Evolutionary conservation across 2,888 invertebrate species (phyloP).

Genomic region (Buathra laborator): DNA sequence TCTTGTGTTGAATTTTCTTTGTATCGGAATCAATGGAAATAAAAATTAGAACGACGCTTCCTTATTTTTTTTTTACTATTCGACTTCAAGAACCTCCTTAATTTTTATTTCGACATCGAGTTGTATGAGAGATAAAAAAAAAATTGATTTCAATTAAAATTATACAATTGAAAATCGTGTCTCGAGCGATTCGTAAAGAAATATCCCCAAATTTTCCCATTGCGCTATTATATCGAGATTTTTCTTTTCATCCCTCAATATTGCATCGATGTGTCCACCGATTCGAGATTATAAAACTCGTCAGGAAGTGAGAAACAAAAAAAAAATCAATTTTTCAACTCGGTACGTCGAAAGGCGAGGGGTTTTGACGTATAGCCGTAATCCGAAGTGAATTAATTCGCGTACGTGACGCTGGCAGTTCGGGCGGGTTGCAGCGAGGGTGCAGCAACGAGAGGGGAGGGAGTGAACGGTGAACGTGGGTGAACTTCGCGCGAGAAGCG

Average conservation of each 20-base stretch:
- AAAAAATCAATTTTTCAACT: conserved; percentile 15
- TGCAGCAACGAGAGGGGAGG: not conserved
- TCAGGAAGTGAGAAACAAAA: not conserved
- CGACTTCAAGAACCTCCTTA: no score
- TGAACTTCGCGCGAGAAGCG: conserved; percentile 25
- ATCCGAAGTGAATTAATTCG: conserved; percentile 47
- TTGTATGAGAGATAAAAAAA: no score
- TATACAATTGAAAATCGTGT: no score
- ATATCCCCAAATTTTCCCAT: no score
- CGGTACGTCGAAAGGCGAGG: conserved; percentile 14
- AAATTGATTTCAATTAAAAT: no score
- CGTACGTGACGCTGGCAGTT: conserved; percentile 43
- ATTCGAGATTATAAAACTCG: not conserved
- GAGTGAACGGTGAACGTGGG: not conserved
- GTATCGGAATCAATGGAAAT: not conserved
- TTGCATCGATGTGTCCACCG: not conserved
- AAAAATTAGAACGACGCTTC: not conserved
- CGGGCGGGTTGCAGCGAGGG: not conserved
- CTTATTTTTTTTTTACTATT: no score
- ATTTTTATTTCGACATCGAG: no score
- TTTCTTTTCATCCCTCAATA: not conserved
- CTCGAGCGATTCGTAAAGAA: no score
- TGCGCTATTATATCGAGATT: not conserved
- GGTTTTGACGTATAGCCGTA: conserved; percentile 30
- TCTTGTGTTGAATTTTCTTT: not conserved